A percentile compares a stretch with the other conserved stretches of the same genome.
These are phyloP conservation scores for Rutilus rutilus DNA, from an alignment of 2,113 vertebrate genomes.

Conservation along the genomic window DNA sequence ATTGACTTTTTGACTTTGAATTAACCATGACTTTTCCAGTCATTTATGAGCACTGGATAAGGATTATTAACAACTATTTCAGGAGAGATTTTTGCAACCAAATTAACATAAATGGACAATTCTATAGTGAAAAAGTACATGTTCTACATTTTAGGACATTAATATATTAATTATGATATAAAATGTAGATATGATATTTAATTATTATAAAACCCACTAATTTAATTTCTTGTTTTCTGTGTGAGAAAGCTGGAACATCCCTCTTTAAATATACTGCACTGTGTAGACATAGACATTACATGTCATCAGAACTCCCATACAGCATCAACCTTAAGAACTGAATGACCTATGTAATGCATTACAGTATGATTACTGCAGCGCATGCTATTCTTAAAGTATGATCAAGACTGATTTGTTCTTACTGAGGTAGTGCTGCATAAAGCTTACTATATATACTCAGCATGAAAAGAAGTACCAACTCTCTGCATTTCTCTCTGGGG, in stretches of 20 bases:
- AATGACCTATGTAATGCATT: constrained; percentile 7
- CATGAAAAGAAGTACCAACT: neutral
- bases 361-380: neutral
- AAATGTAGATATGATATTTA: neutral
- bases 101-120: neutral
- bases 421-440: neutral
- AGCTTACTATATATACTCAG: neutral
- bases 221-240: neutral
- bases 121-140: neutral
- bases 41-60: neutral
- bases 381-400: neutral
- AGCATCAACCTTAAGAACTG: neutral
- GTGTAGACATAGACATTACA: neutral
- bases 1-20: neutral
- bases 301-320: neutral
- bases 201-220: neutral
- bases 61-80: neutral
- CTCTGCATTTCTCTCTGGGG: constrained; percentile 10
- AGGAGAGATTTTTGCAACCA: neutral
- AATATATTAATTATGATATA: neutral
- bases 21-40: neutral
- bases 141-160: neutral
- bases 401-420: constrained; percentile 4
- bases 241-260: neutral
- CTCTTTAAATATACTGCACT: neutral